Evolutionary conservation across 2,113 vertebrate genomes (phyloP).

Genomic region (Trematocara zebra): DNA sequence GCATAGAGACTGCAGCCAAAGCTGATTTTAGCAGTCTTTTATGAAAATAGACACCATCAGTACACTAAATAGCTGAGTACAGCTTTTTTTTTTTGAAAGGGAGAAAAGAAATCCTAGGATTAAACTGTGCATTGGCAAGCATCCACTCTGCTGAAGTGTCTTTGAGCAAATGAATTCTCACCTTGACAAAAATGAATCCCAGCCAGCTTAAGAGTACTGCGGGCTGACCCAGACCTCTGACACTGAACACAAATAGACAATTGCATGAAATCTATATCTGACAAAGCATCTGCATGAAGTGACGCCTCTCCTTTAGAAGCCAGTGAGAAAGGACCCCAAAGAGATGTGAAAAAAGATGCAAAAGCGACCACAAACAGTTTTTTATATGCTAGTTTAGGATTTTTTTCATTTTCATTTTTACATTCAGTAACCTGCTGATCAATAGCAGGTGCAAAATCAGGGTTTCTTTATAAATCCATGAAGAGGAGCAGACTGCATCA

Average conservation of each 20-base stretch:
- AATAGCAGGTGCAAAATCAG: not conserved
- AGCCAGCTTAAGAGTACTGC: not conserved
- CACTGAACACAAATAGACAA: not conserved
- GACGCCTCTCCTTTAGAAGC: not conserved
- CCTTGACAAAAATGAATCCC: conserved; percentile 2
- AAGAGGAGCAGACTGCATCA: not conserved
- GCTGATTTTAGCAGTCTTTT: not conserved
- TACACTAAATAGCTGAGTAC: conserved; percentile 16
- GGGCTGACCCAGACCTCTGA: conserved; percentile 2
- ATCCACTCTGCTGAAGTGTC: conserved; percentile 8
- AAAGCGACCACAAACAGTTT: not conserved
- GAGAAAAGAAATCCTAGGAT: not conserved
- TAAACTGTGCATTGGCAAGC: not conserved
- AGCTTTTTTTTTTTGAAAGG: not conserved
- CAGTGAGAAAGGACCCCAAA: not conserved
- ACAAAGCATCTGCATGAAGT: not conserved
- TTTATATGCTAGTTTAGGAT: not conserved
- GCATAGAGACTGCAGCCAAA: not conserved
- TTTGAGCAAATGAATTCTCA: conserved; percentile 8
- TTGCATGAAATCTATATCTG: not conserved
- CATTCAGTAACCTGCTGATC: not conserved
- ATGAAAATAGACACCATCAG: not conserved
- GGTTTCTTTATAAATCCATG: not conserved
- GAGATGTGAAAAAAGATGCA: not conserved
- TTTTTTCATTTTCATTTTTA: not conserved